A percentile compares a stretch with the other conserved stretches of the same genome.
These are phyloP conservation scores for Drosophila setifemur DNA, from an alignment of 1,140 invertebrate genomes.

Conservation along the genomic window DNA sequence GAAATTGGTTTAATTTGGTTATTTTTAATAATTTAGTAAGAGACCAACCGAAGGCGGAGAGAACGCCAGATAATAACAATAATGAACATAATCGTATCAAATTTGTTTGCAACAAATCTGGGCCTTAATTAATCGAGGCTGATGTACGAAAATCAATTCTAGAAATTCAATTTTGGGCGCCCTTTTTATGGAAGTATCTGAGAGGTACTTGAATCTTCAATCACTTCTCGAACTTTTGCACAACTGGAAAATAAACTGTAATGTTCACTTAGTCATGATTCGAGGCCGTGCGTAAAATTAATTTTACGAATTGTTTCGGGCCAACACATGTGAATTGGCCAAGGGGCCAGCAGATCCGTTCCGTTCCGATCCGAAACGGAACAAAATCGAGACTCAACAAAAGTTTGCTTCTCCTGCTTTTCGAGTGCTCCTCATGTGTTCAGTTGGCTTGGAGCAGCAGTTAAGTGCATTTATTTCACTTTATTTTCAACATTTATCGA, in stretches of 20 bases:
- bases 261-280: constrained; percentile 43
- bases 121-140: constrained; percentile 3
- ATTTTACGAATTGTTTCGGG: constrained; percentile 32
- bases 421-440: constrained; percentile 30
- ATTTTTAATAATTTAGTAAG: constrained; percentile 7
- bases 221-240: too few species aligned
- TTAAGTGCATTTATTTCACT: constrained; percentile 43
- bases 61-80: constrained; percentile 1
- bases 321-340: constrained; percentile 42
- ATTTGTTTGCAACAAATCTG: neutral
- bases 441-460: constrained; percentile 6
- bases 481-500: constrained; percentile 31
- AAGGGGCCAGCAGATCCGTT: constrained; percentile 35
- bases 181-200: too few species aligned
- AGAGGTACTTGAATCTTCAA: constrained; percentile 14
- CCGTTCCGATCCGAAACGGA: constrained; percentile 28
- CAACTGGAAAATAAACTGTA: constrained; percentile 28
- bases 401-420: constrained; percentile 20
- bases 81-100: neutral
- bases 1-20: constrained; percentile 10
- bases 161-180: constrained; percentile 1
- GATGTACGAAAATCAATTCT: neutral
- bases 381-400: constrained; percentile 24
- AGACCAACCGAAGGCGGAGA: neutral
- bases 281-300: constrained; percentile 53